phyloP scores from a whole-genome alignment of 2,113 vertebrate species.

The Nettapus auritus region DNA sequence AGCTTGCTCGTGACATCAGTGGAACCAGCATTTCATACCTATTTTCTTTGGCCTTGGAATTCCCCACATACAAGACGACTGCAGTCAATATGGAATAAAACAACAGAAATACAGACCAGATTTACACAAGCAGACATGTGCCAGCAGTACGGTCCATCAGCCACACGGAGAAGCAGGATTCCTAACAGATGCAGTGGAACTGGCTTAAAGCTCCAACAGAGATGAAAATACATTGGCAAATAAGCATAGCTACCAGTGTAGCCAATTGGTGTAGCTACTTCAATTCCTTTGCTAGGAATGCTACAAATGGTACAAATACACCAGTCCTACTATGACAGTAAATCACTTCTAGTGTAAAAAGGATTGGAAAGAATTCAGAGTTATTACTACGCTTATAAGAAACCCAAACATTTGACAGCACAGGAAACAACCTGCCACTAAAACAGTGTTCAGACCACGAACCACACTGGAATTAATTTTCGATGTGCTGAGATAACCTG shows the following conservation, averaged over 20 bases:
- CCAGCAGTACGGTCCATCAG: background rate
- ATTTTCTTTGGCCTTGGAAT: background rate
- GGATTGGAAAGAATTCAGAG: background rate
- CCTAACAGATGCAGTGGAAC: background rate
- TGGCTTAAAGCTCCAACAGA: background rate
- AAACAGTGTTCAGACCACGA: background rate
- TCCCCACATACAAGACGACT: background rate
- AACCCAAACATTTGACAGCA: conserved; percentile 15
- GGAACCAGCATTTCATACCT: background rate
- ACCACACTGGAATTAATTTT: background rate
- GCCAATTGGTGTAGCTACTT: background rate
- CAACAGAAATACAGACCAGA: background rate
- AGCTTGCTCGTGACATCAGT: background rate
- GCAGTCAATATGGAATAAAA: background rate
- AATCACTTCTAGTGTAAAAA: background rate
- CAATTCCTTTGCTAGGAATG: background rate
- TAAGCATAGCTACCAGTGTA: background rate
- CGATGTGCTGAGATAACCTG: conserved; percentile 26
- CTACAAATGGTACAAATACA: background rate
- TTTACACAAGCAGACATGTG: background rate
- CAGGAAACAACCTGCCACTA: conserved; percentile 52
- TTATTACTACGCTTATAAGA: background rate
- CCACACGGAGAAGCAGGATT: background rate
- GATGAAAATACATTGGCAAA: background rate
- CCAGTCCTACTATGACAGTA: background rate